phyloP scores from a whole-genome alignment of 2,797 vertebrate species.

The Lacerta agilis region DNA sequence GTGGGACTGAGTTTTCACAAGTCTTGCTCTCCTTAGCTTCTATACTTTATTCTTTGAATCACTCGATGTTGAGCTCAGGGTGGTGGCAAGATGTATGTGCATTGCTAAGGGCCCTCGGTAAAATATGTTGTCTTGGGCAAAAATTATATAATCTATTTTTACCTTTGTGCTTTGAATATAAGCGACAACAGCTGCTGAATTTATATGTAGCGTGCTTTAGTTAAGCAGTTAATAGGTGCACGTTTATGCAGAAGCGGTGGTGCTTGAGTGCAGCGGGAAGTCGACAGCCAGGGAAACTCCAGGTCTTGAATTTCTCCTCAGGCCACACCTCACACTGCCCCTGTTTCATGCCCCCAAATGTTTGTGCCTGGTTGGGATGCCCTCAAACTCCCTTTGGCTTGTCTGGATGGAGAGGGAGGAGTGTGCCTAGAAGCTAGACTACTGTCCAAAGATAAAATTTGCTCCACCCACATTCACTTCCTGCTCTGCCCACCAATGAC shows the following conservation, averaged over 20 bases:
- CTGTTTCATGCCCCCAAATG: no score
- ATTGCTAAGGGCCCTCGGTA: neutral
- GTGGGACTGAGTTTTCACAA: neutral
- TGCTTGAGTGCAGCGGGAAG: neutral
- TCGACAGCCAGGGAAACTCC: no score
- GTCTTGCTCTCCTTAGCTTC: neutral
- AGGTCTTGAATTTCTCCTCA: no score
- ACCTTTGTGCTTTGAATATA: neutral
- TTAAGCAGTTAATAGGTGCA: conserved; percentile 11
- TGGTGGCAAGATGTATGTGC: conserved; percentile 1
- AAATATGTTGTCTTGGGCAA: conserved; percentile 17
- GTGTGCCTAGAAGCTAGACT: no score
- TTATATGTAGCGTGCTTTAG: conserved; percentile 29
- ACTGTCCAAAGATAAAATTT: no score
- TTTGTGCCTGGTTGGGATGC: no score
- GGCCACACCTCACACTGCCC: no score
- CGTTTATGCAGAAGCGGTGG: neutral
- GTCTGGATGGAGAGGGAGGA: no score
- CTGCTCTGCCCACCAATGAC: no score
- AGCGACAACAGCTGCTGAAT: conserved; percentile 34
- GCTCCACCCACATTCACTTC: no score
- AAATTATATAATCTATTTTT: conserved; percentile 35
- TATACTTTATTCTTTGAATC: conserved; percentile 1
- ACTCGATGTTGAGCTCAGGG: neutral
- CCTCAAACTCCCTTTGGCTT: no score